Percentiles rank a stretch among this genome's conserved stretches.
Conservation (phyloP, 2,113 vertebrate genomes). For the Petaurus breviceps region DNA sequence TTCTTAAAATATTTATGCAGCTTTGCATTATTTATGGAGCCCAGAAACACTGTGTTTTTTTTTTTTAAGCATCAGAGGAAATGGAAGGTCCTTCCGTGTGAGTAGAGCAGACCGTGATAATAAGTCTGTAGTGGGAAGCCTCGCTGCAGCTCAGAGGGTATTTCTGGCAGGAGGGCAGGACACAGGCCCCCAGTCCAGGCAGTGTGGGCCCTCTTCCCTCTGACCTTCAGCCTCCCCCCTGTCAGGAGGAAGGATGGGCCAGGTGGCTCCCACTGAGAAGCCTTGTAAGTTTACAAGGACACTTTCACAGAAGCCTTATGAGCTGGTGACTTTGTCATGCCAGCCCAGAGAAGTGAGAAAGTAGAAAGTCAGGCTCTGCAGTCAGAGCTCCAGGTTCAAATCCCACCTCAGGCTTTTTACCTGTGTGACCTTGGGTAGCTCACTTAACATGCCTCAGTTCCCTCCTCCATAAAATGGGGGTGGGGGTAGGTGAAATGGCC, state of each 20-base stretch:
- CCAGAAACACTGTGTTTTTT: slow-evolving; percentile 76
- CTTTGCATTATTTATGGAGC: slow-evolving; percentile 85
- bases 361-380: neutral
- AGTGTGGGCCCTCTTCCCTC: neutral
- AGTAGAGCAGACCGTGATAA: slow-evolving; percentile 82
- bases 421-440: neutral
- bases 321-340: neutral
- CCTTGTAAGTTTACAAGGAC: neutral
- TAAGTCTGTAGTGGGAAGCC: slow-evolving; percentile 84
- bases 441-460: neutral
- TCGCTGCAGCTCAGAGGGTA: slow-evolving; percentile 53
- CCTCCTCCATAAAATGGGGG: neutral
- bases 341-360: neutral
- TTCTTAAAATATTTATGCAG: slow-evolving; percentile 86
- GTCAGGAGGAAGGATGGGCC: neutral
- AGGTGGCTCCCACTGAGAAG: neutral
- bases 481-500: no score
- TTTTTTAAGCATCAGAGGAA: slow-evolving; percentile 79
- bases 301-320: neutral
- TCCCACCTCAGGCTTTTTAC: neutral
- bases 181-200: neutral
- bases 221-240: neutral
- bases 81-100: slow-evolving; percentile 83
- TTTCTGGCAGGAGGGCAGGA: neutral
- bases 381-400: neutral